Conservation (phyloP, 2,888 invertebrate genomes). For the Nyleta sp. region DNA sequence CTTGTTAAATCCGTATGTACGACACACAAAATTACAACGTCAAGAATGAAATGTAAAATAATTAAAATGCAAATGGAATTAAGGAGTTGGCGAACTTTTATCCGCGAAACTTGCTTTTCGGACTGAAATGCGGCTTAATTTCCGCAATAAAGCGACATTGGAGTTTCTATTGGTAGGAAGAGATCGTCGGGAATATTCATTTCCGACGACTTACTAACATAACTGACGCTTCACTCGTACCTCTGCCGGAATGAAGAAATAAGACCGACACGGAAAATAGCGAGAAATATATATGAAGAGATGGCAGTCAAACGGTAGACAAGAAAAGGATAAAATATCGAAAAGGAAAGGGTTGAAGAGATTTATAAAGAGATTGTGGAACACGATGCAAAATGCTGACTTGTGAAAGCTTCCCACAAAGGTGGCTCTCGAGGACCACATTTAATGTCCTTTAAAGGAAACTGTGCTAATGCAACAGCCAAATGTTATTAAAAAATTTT, state of each 20-base stretch:
- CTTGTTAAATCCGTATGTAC: conserved; percentile 10
- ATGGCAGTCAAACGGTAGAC: conserved; percentile 32
- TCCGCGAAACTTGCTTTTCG: conserved; percentile 44
- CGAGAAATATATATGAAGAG: conserved; percentile 35
- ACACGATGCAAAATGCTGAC: conserved; percentile 67
- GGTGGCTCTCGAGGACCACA: conserved; percentile 56
- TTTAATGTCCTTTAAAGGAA: conserved; percentile 66
- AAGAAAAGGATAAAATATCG: conserved; percentile 45
- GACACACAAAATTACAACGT: conserved; percentile 29
- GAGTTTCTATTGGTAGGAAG: conserved; percentile 57
- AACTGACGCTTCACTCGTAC: conserved; percentile 43
- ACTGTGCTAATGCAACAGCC: background rate
- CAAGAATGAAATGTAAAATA: conserved; percentile 46
- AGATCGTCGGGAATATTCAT: conserved; percentile 59
- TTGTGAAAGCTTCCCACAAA: conserved; percentile 58
- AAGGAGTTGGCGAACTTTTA: conserved; percentile 48
- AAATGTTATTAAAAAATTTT: too few relatives aligned
- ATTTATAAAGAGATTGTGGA: conserved; percentile 39
- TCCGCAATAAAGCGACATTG: conserved; percentile 57
- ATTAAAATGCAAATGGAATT: conserved; percentile 52
- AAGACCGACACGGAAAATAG: conserved; percentile 47
- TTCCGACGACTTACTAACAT: conserved; percentile 62
- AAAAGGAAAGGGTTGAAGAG: conserved; percentile 26
- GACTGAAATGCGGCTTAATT: conserved; percentile 54
- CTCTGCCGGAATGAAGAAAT: conserved; percentile 65